These are phyloP conservation scores for Hypanus sabinus DNA, from an alignment of 2,113 vertebrate genomes.

Conservation along the genomic window DNA sequence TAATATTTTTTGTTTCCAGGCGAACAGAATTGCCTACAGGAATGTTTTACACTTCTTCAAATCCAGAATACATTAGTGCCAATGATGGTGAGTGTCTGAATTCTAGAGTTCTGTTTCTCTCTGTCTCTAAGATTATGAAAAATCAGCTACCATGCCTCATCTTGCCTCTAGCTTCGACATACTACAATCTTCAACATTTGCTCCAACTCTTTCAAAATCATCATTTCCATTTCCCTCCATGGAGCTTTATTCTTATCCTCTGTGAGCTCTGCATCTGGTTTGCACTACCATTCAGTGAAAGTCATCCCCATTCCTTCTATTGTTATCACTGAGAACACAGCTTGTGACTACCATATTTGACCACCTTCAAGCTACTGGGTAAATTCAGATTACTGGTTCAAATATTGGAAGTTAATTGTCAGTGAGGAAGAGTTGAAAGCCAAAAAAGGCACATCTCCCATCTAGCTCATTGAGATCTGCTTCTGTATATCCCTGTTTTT, in stretches of 20 bases:
- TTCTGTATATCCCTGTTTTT: neutral
- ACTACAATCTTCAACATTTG: neutral
- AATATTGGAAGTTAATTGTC: neutral
- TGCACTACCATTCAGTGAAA: neutral
- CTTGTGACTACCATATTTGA: neutral
- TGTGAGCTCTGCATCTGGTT: neutral
- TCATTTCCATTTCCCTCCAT: neutral
- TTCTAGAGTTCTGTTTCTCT: neutral
- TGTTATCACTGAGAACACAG: neutral
- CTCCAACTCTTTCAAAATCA: neutral
- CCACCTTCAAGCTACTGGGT: neutral
- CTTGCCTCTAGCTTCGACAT: neutral
- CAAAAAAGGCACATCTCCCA: neutral
- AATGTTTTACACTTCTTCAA: slow-evolving; percentile 85
- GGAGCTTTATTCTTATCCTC: neutral
- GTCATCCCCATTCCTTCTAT: neutral
- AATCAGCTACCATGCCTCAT: neutral
- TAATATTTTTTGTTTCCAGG: slow-evolving; percentile 49
- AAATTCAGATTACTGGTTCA: neutral
- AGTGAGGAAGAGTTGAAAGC: neutral
- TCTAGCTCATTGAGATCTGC: neutral
- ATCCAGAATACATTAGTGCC: slow-evolving; percentile 90
- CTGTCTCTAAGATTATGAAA: neutral
- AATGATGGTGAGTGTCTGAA: slow-evolving; percentile 72
- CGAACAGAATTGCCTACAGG: slow-evolving; percentile 84